Conservation (phyloP, 2,888 invertebrate genomes). For the Hoplodrina blanda region DNA sequence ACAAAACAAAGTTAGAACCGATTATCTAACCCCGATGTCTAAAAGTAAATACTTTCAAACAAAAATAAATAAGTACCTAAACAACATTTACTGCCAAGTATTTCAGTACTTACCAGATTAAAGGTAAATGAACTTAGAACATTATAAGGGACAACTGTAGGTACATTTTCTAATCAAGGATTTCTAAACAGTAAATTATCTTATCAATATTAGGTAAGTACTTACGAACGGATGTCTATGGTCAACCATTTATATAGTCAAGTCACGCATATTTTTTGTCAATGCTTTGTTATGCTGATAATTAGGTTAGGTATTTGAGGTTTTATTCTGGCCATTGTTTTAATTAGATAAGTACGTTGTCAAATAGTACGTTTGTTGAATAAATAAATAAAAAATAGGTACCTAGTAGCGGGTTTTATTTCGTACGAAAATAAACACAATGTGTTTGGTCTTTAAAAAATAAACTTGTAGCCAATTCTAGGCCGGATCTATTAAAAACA, state of each 20-base stretch:
- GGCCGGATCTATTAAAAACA: neutral
- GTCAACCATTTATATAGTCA: slow-evolving; percentile 40
- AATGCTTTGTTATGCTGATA: slow-evolving; percentile 4
- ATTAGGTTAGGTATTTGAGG: slow-evolving; percentile 26
- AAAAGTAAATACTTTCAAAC: slow-evolving; percentile 35
- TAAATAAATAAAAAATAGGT: neutral
- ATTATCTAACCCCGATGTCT: slow-evolving; percentile 18
- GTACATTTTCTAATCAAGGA: slow-evolving; percentile 29
- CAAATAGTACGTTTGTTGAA: neutral
- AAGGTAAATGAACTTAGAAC: slow-evolving; percentile 37
- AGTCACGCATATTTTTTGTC: slow-evolving; percentile 22
- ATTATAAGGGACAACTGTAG: slow-evolving; percentile 7
- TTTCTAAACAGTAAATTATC: slow-evolving; percentile 31
- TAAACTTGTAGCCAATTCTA: neutral
- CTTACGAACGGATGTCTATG: slow-evolving; percentile 50
- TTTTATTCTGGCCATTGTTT: slow-evolving; percentile 15
- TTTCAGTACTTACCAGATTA: slow-evolving; percentile 21
- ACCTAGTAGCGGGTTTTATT: neutral
- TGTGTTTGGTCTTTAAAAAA: neutral
- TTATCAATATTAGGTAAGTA: no score
- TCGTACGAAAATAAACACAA: neutral
- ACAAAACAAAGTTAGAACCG: slow-evolving; percentile 6
- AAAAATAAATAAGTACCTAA: slow-evolving; percentile 25
- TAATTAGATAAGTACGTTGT: neutral
- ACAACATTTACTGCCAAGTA: slow-evolving; percentile 42